Base-by-base conservation (phyloP, 2,797 vertebrate species). In the Muscicapa striata region DNA sequence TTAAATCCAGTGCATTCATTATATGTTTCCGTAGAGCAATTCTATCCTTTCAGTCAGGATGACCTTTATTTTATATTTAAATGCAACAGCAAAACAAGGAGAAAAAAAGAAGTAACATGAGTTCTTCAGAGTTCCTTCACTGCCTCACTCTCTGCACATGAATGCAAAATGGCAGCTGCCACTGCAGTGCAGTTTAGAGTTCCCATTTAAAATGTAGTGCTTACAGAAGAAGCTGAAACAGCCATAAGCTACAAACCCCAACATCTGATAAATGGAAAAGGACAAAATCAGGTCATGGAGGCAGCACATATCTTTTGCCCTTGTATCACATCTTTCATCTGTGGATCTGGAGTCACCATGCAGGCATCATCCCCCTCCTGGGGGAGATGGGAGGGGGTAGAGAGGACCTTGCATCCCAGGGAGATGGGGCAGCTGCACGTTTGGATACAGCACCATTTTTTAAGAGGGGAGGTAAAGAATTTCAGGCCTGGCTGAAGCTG, bases 91-190 rank as follows among this genome's bases (percentile, higher is more conserved):
- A 93, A 94, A 96, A 77, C 67, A 89, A 79, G 52, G 46, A 67
- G 20, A 38, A 77, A 92, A 77, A 73, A 89, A 80, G n/a, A 89
- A 86, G 27, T 30, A 67, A 89, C 6, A 13, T 52, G 76, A 88
- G 34, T 91, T 91, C 45, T 80, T 59, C 59, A 61, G 57, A 92
- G 62, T 62, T 93, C 45, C 66, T 95, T 95, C 0, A 0, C 66
- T 79, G 45, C 63, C 63, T 93, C 21, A 16, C 29, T 72, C 32
- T 48, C 70, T 83, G 63, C 91, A 88, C 85, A 73, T 36, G 87
- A 97, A 96, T 93, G 70, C 91, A 92, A 93, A 96, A 94, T 94
- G 96, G 95, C 95, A 96, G 85, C 94, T 95, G 94, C 89, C 93
- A 91, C 80, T 79, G 96, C 80, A 82, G 64, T 2, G 0, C 52